Base-by-base conservation (phyloP, 1,140 invertebrate genomes). In the Wiebesia pumilae region DNA sequence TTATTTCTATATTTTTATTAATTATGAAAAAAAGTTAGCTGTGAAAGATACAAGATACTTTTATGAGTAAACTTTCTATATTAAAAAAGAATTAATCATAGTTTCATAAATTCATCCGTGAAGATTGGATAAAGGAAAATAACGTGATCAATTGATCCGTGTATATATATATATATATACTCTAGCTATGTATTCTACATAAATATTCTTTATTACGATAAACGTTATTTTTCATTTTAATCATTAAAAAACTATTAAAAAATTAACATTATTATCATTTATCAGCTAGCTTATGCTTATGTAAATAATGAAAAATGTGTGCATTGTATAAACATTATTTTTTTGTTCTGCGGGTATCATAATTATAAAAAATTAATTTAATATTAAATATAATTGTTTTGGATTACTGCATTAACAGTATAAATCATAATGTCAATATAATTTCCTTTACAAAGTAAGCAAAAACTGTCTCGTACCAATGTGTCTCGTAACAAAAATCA, bases 11-110 rank as follows among this genome's bases (percentile, higher is more conserved):
- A 27, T 62, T 62, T 62, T 24, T 6, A 62, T 62, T 62, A 1
- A 10, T 24, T 47, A 77, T 19, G 43, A 47, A 35, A 79, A 30
- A 58, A 33, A 24, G 1, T 79, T 30, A 35, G 27, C 27, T 81
- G 6, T 27, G 24, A 65, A 30, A 65, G 58, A 65, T 43, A 65
- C 16, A 67, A 38, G 47, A 62, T 65, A 65, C 78, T 84, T 58
- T 67, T 27, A 75, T 24, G 69, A 84, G 10, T 24, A 24, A 80
- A 80, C 62, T 85, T 81, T 81, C 69, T 86, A 62, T 65, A 86
- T 81, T 81, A 86, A 86, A 86, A 86, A 65, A 38, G 51, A 81
- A 86, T 86, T 81, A 86, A 86, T 86, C 79, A 86, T 38, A 75
- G 51, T 81, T 47, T 77, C 33, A 43, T 35, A 75, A 81, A 71